Evolutionary conservation across 2,888 invertebrate genomes (phyloP).

Genomic region (Philaethria dido): DNA sequence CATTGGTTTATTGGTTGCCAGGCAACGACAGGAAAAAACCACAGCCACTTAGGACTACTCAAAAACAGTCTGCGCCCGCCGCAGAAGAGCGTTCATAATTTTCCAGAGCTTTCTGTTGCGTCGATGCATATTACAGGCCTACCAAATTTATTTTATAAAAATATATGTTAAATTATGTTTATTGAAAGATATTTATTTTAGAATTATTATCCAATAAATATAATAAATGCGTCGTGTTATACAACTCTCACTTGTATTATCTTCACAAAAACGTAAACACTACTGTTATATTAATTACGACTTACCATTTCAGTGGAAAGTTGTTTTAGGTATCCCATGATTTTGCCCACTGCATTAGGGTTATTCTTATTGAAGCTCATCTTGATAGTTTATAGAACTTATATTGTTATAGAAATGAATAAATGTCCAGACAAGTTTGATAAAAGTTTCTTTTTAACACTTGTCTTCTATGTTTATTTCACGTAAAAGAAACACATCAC

Average conservation of each 20-base stretch:
- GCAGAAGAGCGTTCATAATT: slow-evolving; percentile 25
- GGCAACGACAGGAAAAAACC: slow-evolving; percentile 56
- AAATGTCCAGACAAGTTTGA: slow-evolving; percentile 61
- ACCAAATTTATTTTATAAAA: background rate
- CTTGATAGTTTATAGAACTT: slow-evolving; percentile 54
- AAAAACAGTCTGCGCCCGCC: slow-evolving; percentile 1
- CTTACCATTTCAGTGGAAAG: slow-evolving; percentile 82
- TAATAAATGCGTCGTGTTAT: no score
- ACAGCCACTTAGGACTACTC: background rate
- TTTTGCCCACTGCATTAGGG: slow-evolving; percentile 79
- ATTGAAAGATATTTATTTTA: no score
- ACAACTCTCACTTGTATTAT: background rate
- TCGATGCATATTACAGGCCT: slow-evolving; percentile 41
- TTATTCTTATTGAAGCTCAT: slow-evolving; percentile 83
- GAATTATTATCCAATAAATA: no score
- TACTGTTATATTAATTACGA: slow-evolving; percentile 2
- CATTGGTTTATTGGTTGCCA: slow-evolving; percentile 54
- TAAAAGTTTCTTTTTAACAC: slow-evolving; percentile 66
- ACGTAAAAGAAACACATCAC: slow-evolving; percentile 66
- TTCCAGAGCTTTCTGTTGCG: slow-evolving; percentile 63
- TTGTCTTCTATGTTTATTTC: slow-evolving; percentile 62
- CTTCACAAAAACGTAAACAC: background rate
- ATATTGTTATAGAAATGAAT: slow-evolving; percentile 64
- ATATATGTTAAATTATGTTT: background rate
- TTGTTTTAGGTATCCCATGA: slow-evolving; percentile 80